Evolutionary conservation across 2,797 vertebrate species (phyloP), one percentile per base, ranked within the genome.

Genomic region (Erpetoichthys calabaricus): DNA sequence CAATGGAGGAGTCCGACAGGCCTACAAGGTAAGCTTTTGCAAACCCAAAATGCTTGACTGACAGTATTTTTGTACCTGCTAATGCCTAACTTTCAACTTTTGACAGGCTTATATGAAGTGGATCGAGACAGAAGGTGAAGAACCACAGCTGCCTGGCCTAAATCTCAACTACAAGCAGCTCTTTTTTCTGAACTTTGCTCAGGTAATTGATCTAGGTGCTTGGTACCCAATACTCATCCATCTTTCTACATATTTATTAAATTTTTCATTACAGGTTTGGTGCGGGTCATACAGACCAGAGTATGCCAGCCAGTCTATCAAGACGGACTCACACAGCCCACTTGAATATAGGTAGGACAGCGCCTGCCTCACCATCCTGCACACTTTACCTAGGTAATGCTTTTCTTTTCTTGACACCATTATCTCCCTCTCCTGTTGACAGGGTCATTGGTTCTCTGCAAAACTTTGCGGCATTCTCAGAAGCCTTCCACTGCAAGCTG

Each of bases 131-230:
- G 85, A 92, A 3, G 93, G 91, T 6, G 84, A 84, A 63, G 94
- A 97, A 55, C 79, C 80, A 49, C 81, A 53, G 64, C 70, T 99
- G 54, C 95, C 95, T 0, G 95, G 94, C 43, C 75, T 99, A 64
- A 80, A 90, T 56, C 75, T 99, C 75, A 86, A 92, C 65, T 85
- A 91, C 64, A 83, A 90, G 57, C 95, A 98, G 69, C 88, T 99
- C 56, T 99, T 99, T 79, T 98, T 99, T 72, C 79, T 99, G 61
- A 97, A 92, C 76, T 99, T 94, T 66, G 94, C 92, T 57, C 94
- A 98, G 88, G 95, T 96, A 62, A 78, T 25, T 25, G 25, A 25
- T 25, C 25, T 25, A 25, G 25, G 42, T 47, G 41, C n/a, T n/a
- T 7, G 9, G 8, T n/a, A 7, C 47, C 47, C 47, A 7, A n/a